phyloP scores from a whole-genome alignment of 2,113 vertebrate genomes.

The Cnemophilus loriae region DNA sequence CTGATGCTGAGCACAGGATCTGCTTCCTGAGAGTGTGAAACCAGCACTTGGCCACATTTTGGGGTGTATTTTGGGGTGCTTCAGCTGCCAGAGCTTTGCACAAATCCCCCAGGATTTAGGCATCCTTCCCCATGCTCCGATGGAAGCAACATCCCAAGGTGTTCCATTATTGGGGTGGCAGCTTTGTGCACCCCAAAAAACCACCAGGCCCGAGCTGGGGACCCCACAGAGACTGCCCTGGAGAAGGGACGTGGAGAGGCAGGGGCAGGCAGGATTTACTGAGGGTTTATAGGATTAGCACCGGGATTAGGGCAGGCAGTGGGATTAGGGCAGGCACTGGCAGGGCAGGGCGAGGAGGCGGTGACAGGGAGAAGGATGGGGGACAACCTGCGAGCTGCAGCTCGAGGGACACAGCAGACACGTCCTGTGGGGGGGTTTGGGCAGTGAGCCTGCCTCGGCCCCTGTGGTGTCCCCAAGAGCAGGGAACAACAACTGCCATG shows the following conservation, averaged over 20 bases:
- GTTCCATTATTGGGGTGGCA: background rate
- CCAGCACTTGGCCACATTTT: background rate
- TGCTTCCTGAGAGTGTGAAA: background rate
- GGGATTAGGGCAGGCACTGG: background rate
- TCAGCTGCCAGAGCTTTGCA: background rate
- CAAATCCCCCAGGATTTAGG: rapidly evolving
- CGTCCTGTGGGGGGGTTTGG: background rate
- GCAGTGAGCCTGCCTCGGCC: background rate
- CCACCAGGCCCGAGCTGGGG: background rate
- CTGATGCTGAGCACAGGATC: background rate
- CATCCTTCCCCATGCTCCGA: rapidly evolving
- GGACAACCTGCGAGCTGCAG: rapidly evolving
- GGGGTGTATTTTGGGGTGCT: background rate
- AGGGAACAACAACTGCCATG: rapidly evolving
- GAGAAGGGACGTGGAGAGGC: background rate
- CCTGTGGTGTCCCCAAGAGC: background rate
- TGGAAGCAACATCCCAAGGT: rapidly evolving
- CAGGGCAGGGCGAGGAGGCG: background rate
- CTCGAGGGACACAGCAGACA: background rate
- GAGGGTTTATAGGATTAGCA: constrained; percentile 54
- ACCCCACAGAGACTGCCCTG: background rate
- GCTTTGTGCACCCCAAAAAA: background rate
- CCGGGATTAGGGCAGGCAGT: background rate
- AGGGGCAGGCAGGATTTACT: constrained; percentile 18
- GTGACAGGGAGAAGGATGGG: background rate